A percentile compares a stretch with the other conserved stretches of the same genome.
phyloP scores from a whole-genome alignment of 2,888 invertebrate genomes.

The Dolomedes plantarius region DNA sequence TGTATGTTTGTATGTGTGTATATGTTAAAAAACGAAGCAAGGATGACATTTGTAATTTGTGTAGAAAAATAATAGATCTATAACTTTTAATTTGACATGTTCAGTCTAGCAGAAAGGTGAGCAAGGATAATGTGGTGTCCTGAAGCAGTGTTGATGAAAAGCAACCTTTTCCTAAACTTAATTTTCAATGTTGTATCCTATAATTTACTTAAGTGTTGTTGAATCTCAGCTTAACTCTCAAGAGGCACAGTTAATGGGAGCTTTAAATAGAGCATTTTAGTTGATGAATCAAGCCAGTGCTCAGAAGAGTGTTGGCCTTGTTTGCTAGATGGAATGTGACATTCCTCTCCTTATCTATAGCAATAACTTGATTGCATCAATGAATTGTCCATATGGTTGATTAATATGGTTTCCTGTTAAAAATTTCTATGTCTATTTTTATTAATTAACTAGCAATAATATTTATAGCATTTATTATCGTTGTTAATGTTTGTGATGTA shows the following conservation, averaged over 20 bases:
- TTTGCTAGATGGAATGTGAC: slow-evolving; percentile 1
- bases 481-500: slow-evolving; percentile 32
- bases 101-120: not conserved
- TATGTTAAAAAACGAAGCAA: not conserved
- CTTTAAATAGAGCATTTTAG: not conserved
- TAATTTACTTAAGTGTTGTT: not conserved
- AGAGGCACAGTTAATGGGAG: not conserved
- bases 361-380: slow-evolving; percentile 17
- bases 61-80: not conserved
- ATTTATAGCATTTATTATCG: slow-evolving; percentile 28
- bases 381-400: not conserved
- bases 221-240: slow-evolving; percentile 5
- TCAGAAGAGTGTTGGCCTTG: not conserved
- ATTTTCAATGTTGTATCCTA: too few species aligned
- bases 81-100: not conserved
- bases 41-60: too few species aligned
- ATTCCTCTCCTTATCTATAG: slow-evolving; percentile 20
- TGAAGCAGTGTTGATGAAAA: too few species aligned
- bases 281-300: not conserved
- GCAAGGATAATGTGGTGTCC: not conserved
- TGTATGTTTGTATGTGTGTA: not conserved
- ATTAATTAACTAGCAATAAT: slow-evolving; percentile 18
- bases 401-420: slow-evolving; percentile 19
- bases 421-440: slow-evolving; percentile 40
- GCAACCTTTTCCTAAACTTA: too few species aligned